Evolutionary conservation across 2,888 invertebrate species (phyloP).

Genomic region (Geophilus truncorum): DNA sequence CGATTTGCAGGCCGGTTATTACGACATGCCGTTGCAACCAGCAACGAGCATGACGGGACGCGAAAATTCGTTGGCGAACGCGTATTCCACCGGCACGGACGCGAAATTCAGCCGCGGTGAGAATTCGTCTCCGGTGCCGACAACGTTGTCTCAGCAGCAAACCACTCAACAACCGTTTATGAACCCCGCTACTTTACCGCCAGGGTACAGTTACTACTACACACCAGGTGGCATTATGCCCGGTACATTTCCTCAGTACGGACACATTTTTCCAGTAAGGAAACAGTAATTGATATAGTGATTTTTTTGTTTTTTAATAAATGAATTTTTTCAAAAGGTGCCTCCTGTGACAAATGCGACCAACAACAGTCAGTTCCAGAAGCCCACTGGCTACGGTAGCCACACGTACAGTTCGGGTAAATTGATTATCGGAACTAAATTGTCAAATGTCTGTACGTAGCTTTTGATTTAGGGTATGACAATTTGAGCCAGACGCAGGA

Average conservation of each 20-base stretch:
- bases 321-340: conserved; percentile 52
- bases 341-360: conserved; percentile 68
- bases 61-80: conserved; percentile 57
- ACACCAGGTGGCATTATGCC: conserved; percentile 56
- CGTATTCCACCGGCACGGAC: conserved; percentile 44
- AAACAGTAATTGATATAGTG: background rate
- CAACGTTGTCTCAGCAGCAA: conserved; percentile 61
- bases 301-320: background rate
- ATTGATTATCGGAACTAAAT: background rate
- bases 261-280: conserved; percentile 49
- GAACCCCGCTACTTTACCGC: conserved; percentile 59
- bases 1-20: conserved; percentile 55
- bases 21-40: conserved; percentile 69
- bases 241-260: conserved; percentile 63
- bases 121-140: conserved; percentile 73
- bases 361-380: conserved; percentile 61
- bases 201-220: conserved; percentile 67
- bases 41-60: conserved; percentile 65
- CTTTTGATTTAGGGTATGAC: conserved; percentile 64
- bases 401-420: conserved; percentile 47
- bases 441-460: background rate
- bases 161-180: conserved; percentile 58
- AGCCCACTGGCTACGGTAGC: conserved; percentile 44
- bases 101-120: conserved; percentile 61
- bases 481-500: conserved; percentile 51